Evolutionary conservation across 2,113 vertebrate species (phyloP), one percentile per base, ranked within the genome.

Genomic region (Zosterops pallidus): DNA sequence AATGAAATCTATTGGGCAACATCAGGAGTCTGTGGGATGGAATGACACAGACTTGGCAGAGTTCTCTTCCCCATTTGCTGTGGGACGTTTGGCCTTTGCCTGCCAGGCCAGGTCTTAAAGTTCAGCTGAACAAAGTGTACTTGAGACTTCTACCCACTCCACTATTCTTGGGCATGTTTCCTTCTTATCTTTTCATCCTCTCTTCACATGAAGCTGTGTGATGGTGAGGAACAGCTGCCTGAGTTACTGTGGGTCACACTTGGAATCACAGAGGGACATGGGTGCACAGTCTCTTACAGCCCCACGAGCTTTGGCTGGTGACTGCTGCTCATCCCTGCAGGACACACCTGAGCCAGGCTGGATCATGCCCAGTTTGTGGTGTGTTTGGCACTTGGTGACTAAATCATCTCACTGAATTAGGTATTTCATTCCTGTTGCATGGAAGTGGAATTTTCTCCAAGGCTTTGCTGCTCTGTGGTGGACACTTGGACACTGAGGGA

Each of bases 201-300:
- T 56, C 21, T 35, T 53, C 0, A 0, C 47, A 0, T 4, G 16
- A 62, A 44, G 37, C 50, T 50, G 9, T 14, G 37, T 2, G 1
- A 14, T 47, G 64, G 9, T 69, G 41, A 65, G 52, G 33, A 69
- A 3, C 29, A 77, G 9, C 29, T 89, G n/a, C 23, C 29, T 16
- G 14, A 2, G 26, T 25, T 47, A 33, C 41, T 31, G 26, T 74
- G 65, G 35, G 26, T 29, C 44, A 6, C 17, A 17, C 23, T 3
- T 16, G 44, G 23, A 47, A 16, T 35, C 26, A 19, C 15, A 57
- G 69, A 11, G 55, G 53, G 49, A 39, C 5, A 0, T 2, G 41
- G 67, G n/a, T 15, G 65, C 10, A 2, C 7, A 4, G 10, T 33
- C n/a, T 55, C 74, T 46, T 41, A 10, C 4, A 33, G 60, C 35